Conservation (phyloP, 2,888 invertebrate species). For the Lottia scabra region DNA sequence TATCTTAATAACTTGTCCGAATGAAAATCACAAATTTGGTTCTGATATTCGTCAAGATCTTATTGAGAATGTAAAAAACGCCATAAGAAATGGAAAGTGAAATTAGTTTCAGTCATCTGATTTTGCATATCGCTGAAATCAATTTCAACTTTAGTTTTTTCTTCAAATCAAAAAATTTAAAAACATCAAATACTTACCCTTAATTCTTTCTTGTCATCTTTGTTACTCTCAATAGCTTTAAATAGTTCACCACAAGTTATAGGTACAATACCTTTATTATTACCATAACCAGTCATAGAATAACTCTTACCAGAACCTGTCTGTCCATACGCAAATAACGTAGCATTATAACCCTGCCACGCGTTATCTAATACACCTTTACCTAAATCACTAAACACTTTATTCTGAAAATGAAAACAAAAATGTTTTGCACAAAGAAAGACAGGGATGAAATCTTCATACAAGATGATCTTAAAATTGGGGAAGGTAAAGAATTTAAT, state of each 20-base stretch:
- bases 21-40: no score
- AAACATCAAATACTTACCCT: slow-evolving; percentile 36
- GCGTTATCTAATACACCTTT: slow-evolving; percentile 59
- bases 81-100: no score
- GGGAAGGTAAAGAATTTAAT: no score
- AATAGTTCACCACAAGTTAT: slow-evolving; percentile 58
- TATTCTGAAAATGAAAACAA: slow-evolving; percentile 33
- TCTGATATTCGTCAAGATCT: no score
- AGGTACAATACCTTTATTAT: slow-evolving; percentile 60
- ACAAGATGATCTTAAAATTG: no score
- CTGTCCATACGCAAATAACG: slow-evolving; percentile 64
- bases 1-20: no score
- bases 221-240: slow-evolving; percentile 47
- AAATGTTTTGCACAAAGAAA: no score
- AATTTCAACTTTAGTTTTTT: no score
- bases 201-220: slow-evolving; percentile 45
- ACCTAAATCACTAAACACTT: slow-evolving; percentile 56
- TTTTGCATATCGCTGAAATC: no score
- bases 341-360: slow-evolving; percentile 64
- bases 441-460: no score
- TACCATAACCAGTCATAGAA: slow-evolving; percentile 61
- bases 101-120: no score
- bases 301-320: slow-evolving; percentile 64
- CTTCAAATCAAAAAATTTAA: background rate
- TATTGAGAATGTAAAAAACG: no score